Evolutionary conservation across 2,797 vertebrate species (phyloP), one percentile per base, ranked within the genome.

Genomic region (Balearica regulorum): DNA sequence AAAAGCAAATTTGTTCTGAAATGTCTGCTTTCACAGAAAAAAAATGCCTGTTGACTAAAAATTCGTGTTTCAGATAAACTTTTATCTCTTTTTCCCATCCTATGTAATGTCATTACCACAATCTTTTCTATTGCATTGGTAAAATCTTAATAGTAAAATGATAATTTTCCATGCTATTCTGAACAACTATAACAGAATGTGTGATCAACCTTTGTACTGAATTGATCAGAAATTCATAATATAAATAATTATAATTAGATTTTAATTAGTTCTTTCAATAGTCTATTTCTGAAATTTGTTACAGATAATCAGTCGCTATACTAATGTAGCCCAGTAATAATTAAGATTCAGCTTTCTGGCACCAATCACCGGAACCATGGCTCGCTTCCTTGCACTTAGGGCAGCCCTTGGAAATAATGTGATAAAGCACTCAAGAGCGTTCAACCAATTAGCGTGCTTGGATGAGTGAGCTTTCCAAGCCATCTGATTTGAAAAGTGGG

Each of bases 251-350:
- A 96, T 88, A 86, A 92, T 96, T 79, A 70, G 64, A 95, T 88
- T 97, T 97, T 94, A 97, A 95, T 96, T 95, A 89, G 71, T 97
- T 96, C 83, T 91, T 97, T 95, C 83, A 93, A 80, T 64, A 95
- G 78, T 83, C 39, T 88, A 51, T 93, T 97, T 96, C 79, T 96
- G 93, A 89, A 94, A 64, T 95, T 96, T 94, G 94, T 61, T 83
- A 48, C 78, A 92, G 94, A 95, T 93, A 96, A 96, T 90, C 89
- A 85, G 57, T 86, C 22, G 8, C 73, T 85, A 55, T 78, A 83
- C 69, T 85, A 53, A 53, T 64, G 49, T 79, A 95, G 75, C n/a
- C 68, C 58, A 83, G 82, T 35, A 94, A 89, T 87, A 93, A 97
- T 96, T 95, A 90, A 76, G 90, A 93, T 89, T 76, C 93, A 92